Percentiles rank a stretch among this genome's conserved stretches.
phyloP scores from a whole-genome alignment of 2,113 vertebrate genomes.

The Seriola dumerili region DNA sequence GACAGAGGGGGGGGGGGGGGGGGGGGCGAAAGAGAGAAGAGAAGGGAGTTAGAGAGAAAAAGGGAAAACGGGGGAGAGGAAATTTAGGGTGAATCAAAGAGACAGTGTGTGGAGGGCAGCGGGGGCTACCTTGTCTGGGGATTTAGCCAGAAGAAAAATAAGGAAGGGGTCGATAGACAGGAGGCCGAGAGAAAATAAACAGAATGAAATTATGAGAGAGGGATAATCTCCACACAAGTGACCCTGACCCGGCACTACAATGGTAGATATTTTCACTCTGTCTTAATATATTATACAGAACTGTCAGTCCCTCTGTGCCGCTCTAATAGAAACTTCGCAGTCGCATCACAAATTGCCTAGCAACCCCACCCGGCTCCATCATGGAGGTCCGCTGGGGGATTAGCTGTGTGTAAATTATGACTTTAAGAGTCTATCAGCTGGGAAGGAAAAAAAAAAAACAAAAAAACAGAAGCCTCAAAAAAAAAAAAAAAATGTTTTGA shows the following conservation, averaged over 20 bases:
- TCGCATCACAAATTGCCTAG: constrained; percentile 52
- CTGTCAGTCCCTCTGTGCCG: constrained; percentile 28
- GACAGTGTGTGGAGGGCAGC: constrained; percentile 13
- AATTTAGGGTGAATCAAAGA: constrained; percentile 43
- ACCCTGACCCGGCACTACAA: background rate
- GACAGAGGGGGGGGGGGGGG: constrained; percentile 1
- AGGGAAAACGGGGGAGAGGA: constrained; percentile 1
- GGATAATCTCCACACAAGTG: constrained; percentile 13
- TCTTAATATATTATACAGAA: constrained; percentile 42
- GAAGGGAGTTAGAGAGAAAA: background rate
- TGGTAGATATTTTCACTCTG: constrained; percentile 20
- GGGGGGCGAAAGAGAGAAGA: constrained; percentile 8
- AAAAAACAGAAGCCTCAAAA: constrained; percentile 6
- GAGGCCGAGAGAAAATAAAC: constrained; percentile 29
- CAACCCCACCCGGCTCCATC: constrained; percentile 39
- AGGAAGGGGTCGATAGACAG: constrained; percentile 33
- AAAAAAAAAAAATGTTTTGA: background rate
- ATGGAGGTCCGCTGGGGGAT: constrained; percentile 37
- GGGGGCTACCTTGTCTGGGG: constrained; percentile 28
- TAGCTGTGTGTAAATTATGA: constrained; percentile 37
- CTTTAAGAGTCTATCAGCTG: constrained; percentile 25
- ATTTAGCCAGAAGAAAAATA: constrained; percentile 34
- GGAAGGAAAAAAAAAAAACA: constrained; percentile 5
- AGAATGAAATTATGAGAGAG: constrained; percentile 15
- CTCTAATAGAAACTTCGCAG: constrained; percentile 52